Evolutionary conservation across 2,797 vertebrate species (phyloP).

Genomic region (Octomys mimax): DNA sequence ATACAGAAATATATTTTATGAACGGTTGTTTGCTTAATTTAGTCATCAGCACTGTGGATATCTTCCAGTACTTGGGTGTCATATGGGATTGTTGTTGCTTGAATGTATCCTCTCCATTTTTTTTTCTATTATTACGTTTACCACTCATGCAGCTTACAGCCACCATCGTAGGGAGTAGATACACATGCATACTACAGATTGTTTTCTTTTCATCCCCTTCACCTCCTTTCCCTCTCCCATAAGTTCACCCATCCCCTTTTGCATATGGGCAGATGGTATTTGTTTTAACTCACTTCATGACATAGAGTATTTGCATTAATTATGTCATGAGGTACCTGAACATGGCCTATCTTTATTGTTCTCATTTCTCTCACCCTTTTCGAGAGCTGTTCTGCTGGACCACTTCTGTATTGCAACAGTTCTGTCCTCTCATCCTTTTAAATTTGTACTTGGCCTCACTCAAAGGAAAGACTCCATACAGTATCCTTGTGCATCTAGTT

Average conservation of each 20-base stretch:
- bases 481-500: not conserved
- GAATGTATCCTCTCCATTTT: too few relatives aligned
- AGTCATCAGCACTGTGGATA: not conserved
- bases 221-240: not conserved
- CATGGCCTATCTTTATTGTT: not conserved
- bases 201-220: not conserved
- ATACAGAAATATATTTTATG: not conserved
- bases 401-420: not conserved
- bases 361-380: not conserved
- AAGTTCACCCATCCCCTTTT: not conserved
- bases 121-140: not conserved
- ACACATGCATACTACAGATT: not conserved
- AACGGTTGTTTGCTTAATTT: not conserved
- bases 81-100: not conserved
- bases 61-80: not conserved
- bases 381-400: not conserved
- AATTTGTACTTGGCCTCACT: not conserved
- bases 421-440: not conserved
- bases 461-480: not conserved
- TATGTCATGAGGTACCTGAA: not conserved
- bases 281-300: not conserved
- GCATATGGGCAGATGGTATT: not conserved
- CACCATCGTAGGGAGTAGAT: not conserved
- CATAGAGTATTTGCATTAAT: not conserved
- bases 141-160: not conserved